These are phyloP conservation scores for Neosalanx taihuensis DNA, from an alignment of 2,797 vertebrate genomes.

Conservation along the genomic window DNA sequence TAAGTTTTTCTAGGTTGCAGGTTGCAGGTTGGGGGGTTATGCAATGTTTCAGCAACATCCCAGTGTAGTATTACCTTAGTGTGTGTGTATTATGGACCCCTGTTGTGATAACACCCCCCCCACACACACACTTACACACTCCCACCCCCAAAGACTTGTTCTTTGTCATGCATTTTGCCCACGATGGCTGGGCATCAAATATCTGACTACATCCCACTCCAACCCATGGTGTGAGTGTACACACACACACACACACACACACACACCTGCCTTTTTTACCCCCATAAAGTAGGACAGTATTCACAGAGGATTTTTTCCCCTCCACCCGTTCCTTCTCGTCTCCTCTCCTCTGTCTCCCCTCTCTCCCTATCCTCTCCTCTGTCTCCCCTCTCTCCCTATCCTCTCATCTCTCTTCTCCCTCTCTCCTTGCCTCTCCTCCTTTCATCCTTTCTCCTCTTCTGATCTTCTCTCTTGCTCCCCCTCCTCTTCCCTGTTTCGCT, in stretches of 20 bases:
- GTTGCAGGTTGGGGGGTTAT: too few species aligned
- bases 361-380: neutral
- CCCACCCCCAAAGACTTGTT: too few species aligned
- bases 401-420: constrained; percentile 4
- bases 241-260: neutral
- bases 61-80: too few species aligned
- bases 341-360: neutral
- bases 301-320: neutral
- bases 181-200: neutral
- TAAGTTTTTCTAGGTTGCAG: too few species aligned
- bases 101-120: too few species aligned
- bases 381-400: neutral
- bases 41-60: too few species aligned
- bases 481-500: neutral
- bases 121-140: too few species aligned
- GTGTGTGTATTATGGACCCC: too few species aligned
- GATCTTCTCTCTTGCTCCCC: neutral
- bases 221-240: neutral
- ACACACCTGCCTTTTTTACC: neutral
- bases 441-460: neutral
- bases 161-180: neutral
- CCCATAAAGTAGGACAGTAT: neutral
- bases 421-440: neutral
- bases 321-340: neutral
- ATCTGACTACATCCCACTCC: neutral